These are phyloP conservation scores for Trichomalopsis sarcophagae DNA, from an alignment of 1,140 invertebrate species.

Conservation along the genomic window DNA sequence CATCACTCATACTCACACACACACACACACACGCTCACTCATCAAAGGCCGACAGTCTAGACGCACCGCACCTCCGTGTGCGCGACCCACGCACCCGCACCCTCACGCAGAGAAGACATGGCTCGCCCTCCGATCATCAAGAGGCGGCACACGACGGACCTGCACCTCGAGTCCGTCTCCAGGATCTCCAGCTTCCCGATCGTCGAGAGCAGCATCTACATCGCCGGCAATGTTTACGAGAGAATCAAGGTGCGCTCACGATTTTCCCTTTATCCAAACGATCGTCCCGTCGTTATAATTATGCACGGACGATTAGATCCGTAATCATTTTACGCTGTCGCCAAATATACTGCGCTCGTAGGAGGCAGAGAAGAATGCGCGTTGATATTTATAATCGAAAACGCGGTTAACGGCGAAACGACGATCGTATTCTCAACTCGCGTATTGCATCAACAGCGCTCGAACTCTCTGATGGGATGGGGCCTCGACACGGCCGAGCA, in stretches of 20 bases:
- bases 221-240: slow-evolving; percentile 81
- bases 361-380: too few species aligned
- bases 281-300: too few species aligned
- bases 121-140: slow-evolving; percentile 57
- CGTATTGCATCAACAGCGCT: slow-evolving; percentile 72
- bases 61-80: neutral
- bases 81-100: slow-evolving; percentile 4
- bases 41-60: neutral
- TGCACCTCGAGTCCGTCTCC: slow-evolving; percentile 79
- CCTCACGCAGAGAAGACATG: slow-evolving; percentile 56
- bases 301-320: too few species aligned
- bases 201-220: slow-evolving; percentile 81
- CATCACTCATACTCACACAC: neutral
- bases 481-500: slow-evolving; percentile 83
- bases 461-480: slow-evolving; percentile 83
- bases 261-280: too few species aligned
- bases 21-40: too few species aligned
- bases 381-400: too few species aligned
- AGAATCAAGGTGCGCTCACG: slow-evolving; percentile 81
- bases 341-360: too few species aligned
- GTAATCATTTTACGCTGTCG: too few species aligned
- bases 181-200: slow-evolving; percentile 83
- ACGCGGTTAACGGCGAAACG: too few species aligned
- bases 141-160: slow-evolving; percentile 65
- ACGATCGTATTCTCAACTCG: too few species aligned